Conservation (phyloP, 2,888 invertebrate species). For the Suillia variegata region DNA sequence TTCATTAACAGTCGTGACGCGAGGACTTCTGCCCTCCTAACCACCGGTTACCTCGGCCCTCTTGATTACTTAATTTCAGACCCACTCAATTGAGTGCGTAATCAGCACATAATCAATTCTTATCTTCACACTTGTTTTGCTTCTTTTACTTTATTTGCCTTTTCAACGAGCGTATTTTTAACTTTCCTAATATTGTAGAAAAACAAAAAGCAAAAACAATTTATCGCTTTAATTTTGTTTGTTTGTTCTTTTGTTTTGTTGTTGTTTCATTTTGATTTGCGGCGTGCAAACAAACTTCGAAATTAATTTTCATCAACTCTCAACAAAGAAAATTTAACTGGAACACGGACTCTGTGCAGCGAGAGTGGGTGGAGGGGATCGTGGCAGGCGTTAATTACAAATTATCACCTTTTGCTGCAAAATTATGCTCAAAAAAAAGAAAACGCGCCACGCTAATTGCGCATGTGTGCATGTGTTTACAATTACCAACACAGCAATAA, state of each 20-base stretch:
- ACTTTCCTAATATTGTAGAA: too few species aligned
- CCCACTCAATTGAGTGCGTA: slow-evolving; percentile 10
- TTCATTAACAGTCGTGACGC: not conserved
- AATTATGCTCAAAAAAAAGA: not conserved
- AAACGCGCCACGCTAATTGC: slow-evolving; percentile 1
- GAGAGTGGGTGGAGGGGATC: too few species aligned
- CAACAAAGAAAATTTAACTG: too few species aligned
- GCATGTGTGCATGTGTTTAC: slow-evolving; percentile 19
- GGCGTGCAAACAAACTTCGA: too few species aligned
- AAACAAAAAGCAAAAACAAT: too few species aligned
- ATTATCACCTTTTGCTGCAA: slow-evolving; percentile 15
- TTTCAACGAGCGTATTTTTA: too few species aligned
- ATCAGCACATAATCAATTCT: slow-evolving; percentile 28
- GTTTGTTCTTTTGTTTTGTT: too few species aligned
- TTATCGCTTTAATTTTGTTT: too few species aligned
- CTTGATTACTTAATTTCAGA: not conserved
- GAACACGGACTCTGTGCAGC: too few species aligned
- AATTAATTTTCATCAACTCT: too few species aligned
- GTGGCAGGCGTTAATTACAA: slow-evolving; percentile 17
- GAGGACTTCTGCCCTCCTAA: not conserved
- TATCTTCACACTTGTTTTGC: slow-evolving; percentile 16
- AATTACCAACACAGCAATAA: slow-evolving; percentile 35
- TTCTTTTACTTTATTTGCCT: not conserved
- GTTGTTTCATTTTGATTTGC: too few species aligned
- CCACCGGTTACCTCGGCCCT: not conserved